A percentile compares a stretch with the other conserved stretches of the same genome.
Conservation (phyloP, 2,888 invertebrate genomes). For the Tenthredo livida region DNA sequence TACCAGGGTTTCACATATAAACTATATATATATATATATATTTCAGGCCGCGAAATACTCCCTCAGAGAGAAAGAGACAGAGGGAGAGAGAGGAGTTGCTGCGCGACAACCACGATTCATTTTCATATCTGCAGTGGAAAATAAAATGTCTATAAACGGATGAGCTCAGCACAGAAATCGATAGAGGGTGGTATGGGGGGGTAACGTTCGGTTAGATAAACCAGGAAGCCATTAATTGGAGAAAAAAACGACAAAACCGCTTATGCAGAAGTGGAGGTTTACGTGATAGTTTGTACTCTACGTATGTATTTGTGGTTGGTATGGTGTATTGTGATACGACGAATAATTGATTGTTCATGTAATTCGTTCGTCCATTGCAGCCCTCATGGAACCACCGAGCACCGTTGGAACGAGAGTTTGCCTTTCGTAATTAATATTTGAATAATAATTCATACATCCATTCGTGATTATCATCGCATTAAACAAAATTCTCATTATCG, state of each 20-base stretch:
- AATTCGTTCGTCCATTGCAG: constrained; percentile 36
- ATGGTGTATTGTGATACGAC: constrained; percentile 22
- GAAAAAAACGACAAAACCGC: neutral
- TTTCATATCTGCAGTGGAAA: constrained; percentile 19
- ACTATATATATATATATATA: neutral
- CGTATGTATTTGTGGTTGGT: neutral
- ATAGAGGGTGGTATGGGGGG: neutral
- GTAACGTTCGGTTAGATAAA: constrained; percentile 22
- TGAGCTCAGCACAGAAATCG: neutral
- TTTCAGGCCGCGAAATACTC: constrained; percentile 16
- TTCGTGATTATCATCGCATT: constrained; percentile 36
- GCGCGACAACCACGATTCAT: constrained; percentile 43
- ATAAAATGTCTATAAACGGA: constrained; percentile 29
- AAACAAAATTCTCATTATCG: constrained; percentile 33
- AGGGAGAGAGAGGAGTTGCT: neutral
- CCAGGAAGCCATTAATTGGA: constrained; percentile 33
- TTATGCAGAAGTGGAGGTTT: constrained; percentile 15
- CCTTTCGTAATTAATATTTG: constrained; percentile 49
- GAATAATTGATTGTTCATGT: constrained; percentile 48
- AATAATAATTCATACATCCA: constrained; percentile 37
- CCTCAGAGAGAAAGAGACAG: neutral
- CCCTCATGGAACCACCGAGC: neutral
- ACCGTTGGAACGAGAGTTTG: constrained; percentile 36
- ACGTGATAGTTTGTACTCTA: neutral
- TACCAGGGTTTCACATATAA: neutral